A percentile compares a stretch with the other conserved stretches of the same genome.
These are phyloP conservation scores for Drosophila trapezifrons DNA, from an alignment of 1,140 invertebrate genomes.

Conservation along the genomic window DNA sequence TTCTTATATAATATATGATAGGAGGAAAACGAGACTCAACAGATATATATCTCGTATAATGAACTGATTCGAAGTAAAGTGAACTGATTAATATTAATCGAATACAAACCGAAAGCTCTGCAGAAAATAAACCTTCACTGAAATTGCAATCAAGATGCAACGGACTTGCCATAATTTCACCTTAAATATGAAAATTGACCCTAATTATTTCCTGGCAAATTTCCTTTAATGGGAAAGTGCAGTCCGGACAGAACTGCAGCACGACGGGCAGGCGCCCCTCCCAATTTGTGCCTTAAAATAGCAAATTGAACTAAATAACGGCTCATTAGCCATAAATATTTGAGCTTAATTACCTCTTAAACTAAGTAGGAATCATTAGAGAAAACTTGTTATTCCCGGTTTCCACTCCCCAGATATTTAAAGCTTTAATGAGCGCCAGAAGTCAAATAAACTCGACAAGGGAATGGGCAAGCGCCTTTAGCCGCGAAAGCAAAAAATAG, in stretches of 20 bases:
- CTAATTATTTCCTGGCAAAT: background rate
- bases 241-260: background rate
- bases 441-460: conserved; percentile 1
- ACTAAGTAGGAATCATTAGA: background rate
- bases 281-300: background rate
- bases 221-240: background rate
- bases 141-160: background rate
- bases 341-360: conserved; percentile 4
- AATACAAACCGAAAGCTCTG: background rate
- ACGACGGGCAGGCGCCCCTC: too few relatives aligned
- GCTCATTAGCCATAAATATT: conserved; percentile 3
- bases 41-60: too few relatives aligned
- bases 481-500: conserved; percentile 22
- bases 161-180: background rate
- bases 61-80: too few relatives aligned
- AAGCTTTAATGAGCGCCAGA: conserved; percentile 25
- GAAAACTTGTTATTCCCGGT: background rate
- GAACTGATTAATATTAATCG: background rate
- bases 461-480: conserved; percentile 4
- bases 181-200: background rate
- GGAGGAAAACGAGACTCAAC: too few relatives aligned
- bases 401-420: background rate
- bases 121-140: background rate
- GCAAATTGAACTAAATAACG: background rate
- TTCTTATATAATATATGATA: background rate